Percentiles rank a stretch among this genome's conserved stretches.
Conservation (phyloP, 1,140 invertebrate species). For the Chionoecetes opilio region DNA sequence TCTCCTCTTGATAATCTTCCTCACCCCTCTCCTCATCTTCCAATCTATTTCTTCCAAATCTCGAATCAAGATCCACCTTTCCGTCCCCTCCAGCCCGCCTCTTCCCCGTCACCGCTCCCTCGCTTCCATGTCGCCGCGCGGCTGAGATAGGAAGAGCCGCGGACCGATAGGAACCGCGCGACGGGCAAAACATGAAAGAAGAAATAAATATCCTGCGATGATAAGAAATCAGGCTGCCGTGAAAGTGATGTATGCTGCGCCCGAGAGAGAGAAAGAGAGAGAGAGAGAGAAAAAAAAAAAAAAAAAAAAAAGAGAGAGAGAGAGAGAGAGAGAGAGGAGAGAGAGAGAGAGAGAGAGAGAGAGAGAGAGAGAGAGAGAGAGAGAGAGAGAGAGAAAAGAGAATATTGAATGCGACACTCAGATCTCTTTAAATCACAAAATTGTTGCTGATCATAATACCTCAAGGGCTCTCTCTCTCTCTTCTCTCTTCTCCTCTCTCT, state of each 20-base stretch:
- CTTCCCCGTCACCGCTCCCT: background rate
- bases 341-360: conserved; percentile 15
- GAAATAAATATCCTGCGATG: conserved; percentile 12
- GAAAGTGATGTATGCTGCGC: background rate
- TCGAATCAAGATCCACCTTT: background rate
- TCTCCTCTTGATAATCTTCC: background rate
- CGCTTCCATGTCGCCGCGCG: background rate
- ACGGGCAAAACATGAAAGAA: conserved; percentile 28
- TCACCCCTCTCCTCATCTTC: background rate
- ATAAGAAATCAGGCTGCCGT: conserved; percentile 1
- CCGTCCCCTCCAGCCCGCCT: background rate
- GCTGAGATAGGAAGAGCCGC: background rate
- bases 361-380: conserved; percentile 8
- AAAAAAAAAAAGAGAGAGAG: background rate
- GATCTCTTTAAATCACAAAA: background rate
- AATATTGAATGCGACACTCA: background rate
- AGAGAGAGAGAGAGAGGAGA: conserved; percentile 11
- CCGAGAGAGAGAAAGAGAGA: background rate
- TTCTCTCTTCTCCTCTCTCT: background rate
- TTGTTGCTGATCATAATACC: background rate
- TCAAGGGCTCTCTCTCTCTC: background rate
- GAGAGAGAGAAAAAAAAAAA: background rate
- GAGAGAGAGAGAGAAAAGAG: background rate
- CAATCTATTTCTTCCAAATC: background rate
- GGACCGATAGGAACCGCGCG: background rate